Conservation (phyloP, 2,888 invertebrate species). For the Coelogynopora nodosa region DNA sequence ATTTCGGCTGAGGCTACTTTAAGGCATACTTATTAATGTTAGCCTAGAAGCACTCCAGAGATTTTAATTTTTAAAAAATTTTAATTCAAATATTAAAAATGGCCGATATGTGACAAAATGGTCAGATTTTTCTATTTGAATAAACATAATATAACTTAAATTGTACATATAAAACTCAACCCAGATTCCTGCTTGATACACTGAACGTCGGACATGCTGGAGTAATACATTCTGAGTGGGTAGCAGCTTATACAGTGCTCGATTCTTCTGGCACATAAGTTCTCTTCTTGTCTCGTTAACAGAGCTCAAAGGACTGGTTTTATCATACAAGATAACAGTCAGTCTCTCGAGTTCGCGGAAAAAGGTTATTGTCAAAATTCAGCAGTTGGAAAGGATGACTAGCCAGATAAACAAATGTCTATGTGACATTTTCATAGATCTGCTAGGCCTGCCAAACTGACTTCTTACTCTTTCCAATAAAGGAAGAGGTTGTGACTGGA, state of each 20-base stretch:
- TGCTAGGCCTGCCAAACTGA: conserved; percentile 33
- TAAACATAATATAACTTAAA: too few relatives aligned
- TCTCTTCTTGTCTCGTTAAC: neutral
- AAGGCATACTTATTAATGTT: too few relatives aligned
- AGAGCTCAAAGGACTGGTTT: conserved; percentile 1
- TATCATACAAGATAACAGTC: conserved; percentile 17
- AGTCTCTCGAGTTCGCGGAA: conserved; percentile 13
- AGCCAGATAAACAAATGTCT: neutral
- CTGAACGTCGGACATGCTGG: neutral
- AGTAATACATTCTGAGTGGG: neutral
- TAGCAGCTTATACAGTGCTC: neutral
- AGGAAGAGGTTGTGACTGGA: conserved; percentile 27
- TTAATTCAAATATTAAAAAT: too few relatives aligned
- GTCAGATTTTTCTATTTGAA: too few relatives aligned
- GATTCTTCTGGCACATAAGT: neutral
- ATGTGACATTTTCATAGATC: neutral
- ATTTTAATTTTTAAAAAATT: too few relatives aligned
- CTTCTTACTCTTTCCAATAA: conserved; percentile 21
- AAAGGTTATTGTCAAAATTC: neutral
- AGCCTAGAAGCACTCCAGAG: too few relatives aligned
- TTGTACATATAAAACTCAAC: too few relatives aligned
- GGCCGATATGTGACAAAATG: too few relatives aligned
- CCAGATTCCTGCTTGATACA: too few relatives aligned
- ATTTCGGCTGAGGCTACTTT: too few relatives aligned
- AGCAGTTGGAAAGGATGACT: conserved; percentile 2